Evolutionary conservation across 1,140 invertebrate species (phyloP).

Genomic region (Pseudoatta argentina): DNA sequence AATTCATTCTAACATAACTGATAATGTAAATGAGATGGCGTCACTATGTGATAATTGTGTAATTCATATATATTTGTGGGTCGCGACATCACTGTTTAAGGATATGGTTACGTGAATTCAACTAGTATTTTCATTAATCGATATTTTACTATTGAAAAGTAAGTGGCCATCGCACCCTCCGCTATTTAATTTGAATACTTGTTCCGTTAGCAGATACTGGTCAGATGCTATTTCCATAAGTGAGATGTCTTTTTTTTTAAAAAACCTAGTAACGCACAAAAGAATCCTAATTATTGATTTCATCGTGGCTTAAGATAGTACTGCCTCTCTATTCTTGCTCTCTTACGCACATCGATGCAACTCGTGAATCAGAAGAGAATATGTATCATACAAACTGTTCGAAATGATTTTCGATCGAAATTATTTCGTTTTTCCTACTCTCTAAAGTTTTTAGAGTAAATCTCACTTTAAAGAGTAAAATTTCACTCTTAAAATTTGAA

Average conservation of each 20-base stretch:
- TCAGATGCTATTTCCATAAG: background rate
- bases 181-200: slow-evolving; percentile 18
- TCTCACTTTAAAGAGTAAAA: too few relatives aligned
- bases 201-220: slow-evolving; percentile 8
- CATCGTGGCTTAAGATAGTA: background rate
- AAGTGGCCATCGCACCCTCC: background rate
- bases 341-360: background rate
- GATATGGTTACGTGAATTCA: background rate
- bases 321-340: background rate
- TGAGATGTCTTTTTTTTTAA: background rate
- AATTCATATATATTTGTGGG: background rate
- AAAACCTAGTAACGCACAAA: background rate
- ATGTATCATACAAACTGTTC: too few relatives aligned
- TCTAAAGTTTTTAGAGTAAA: too few relatives aligned
- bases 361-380: background rate
- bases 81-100: background rate
- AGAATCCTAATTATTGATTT: background rate
- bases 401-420: too few relatives aligned
- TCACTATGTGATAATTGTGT: background rate
- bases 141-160: slow-evolving; percentile 1
- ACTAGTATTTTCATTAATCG: background rate
- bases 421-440: too few relatives aligned
- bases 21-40: background rate
- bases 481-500: too few relatives aligned
- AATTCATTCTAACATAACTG: background rate